Evolutionary conservation across 2,888 invertebrate species (phyloP), one percentile per base, ranked within the genome.

Genomic region (Capitulum mitella): DNA sequence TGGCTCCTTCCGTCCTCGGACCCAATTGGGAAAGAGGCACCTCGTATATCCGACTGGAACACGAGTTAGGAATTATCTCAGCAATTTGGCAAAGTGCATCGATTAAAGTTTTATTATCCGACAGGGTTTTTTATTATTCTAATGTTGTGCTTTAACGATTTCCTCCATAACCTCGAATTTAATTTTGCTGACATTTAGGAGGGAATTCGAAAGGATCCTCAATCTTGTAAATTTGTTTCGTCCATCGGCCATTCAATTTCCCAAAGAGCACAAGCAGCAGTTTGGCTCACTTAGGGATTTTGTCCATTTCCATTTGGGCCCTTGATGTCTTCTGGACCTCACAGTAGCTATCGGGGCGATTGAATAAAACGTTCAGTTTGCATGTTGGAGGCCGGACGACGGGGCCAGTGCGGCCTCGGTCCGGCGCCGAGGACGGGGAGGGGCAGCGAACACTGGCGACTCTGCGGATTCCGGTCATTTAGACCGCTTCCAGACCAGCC

Each of bases 201-300:
- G 70, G 40, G 40, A 37, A 70, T 70, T 70, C 70, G 37, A 26
- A 70, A 70, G 70, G 37, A 26, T 70, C 22, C 70, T 70, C 70
- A 70, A 70, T 70, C 70, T 70, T 70, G 70, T 40, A 70, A 70
- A 70, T 70, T 40, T 40, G 40, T 40, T 70, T 40, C 40, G 70
- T 70, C 70, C 70, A 70, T 70, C 70, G 70, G 26, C 40, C 22
- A 14, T 70, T 70, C 70, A 70, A 70, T 70, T 70, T 70, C 70
- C 37, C 70, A 70, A 40, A 70, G 40, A 70, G 70, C 70, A 40
- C 70, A 70, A 70, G 22, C 70, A 70, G 70, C 70, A 70, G 70
- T 70, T 70, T 70, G 70, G 70, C 70, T 70, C 70, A 70, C 70
- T 70, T 70, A 70, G 70, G 70, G 70, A 70, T 70, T 70, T 64